Conservation (phyloP, 2,113 vertebrate genomes). For the Siniperca chuatsi region DNA sequence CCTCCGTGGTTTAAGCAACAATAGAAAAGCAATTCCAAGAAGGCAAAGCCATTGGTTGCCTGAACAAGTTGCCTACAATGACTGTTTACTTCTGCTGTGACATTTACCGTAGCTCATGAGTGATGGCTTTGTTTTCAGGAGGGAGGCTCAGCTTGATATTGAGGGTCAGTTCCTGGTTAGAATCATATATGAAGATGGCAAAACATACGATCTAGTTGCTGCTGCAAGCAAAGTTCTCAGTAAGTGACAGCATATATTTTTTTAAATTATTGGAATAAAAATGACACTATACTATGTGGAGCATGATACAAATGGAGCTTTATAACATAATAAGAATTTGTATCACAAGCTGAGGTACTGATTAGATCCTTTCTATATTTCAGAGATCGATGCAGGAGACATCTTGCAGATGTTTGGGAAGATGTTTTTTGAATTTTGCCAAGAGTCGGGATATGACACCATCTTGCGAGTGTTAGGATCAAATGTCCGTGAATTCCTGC, state of each 20-base stretch:
- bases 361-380: conserved; percentile 55
- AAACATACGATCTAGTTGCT: conserved; percentile 97
- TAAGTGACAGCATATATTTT: conserved; percentile 81
- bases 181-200: conserved; percentile 98
- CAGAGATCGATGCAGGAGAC: conserved; percentile 96
- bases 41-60: conserved; percentile 17
- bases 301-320: not conserved
- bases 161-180: conserved; percentile 98
- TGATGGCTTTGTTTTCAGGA: conserved; percentile 82
- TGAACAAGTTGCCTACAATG: not conserved
- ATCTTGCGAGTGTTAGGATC: conserved; percentile 97
- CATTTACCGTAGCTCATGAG: conserved; percentile 31
- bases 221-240: conserved; percentile 99
- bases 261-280: not conserved
- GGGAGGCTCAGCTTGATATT: conserved; percentile 97
- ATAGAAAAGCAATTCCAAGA: conserved; percentile 11
- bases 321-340: not conserved
- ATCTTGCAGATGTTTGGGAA: conserved; percentile 99
- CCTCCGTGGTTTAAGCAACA: not conserved
- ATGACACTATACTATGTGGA: not conserved
- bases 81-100: conserved; percentile 38
- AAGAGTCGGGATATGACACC: conserved; percentile 99
- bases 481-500: conserved; percentile 97
- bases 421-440: conserved; percentile 99
- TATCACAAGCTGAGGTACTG: not conserved